Percentiles rank a stretch among this genome's conserved stretches.
phyloP scores from a whole-genome alignment of 2,797 vertebrate genomes.

The Microctenopoma lineatum region DNA sequence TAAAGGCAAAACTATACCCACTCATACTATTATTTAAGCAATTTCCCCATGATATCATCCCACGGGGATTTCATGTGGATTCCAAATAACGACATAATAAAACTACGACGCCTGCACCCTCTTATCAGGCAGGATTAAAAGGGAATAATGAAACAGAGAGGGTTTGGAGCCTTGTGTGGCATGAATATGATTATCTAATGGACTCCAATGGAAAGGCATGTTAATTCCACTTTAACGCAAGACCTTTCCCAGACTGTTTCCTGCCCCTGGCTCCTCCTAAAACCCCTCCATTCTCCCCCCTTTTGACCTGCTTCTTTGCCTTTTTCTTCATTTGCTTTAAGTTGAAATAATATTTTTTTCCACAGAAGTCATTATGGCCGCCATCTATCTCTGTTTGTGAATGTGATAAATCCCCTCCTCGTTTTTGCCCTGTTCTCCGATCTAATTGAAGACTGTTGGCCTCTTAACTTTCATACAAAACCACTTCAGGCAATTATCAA shows the following conservation, averaged over 20 bases:
- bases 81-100: slow-evolving; percentile 86
- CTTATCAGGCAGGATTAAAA: slow-evolving; percentile 86
- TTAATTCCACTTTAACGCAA: slow-evolving; percentile 82
- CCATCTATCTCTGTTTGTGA: slow-evolving; percentile 75
- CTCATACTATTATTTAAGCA: slow-evolving; percentile 85
- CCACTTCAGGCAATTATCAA: slow-evolving; percentile 82
- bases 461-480: slow-evolving; percentile 77
- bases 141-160: slow-evolving; percentile 83
- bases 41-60: slow-evolving; percentile 82
- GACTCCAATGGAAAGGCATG: slow-evolving; percentile 82
- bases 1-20: slow-evolving; percentile 83
- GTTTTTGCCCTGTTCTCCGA: slow-evolving; percentile 46
- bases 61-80: slow-evolving; percentile 79
- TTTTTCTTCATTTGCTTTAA: slow-evolving; percentile 63
- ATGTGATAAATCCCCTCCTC: slow-evolving; percentile 74
- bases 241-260: slow-evolving; percentile 85
- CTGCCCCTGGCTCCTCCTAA: slow-evolving; percentile 80
- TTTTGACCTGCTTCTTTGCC: slow-evolving; percentile 32
- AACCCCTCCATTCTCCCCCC: slow-evolving; percentile 42
- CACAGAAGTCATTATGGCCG: slow-evolving; percentile 80
- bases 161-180: slow-evolving; percentile 86
- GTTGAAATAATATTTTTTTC: slow-evolving; percentile 75
- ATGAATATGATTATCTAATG: slow-evolving; percentile 88
- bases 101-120: slow-evolving; percentile 74
- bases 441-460: slow-evolving; percentile 74